phyloP scores from a whole-genome alignment of 2,797 vertebrate genomes.

The Heliangelus exortis region DNA sequence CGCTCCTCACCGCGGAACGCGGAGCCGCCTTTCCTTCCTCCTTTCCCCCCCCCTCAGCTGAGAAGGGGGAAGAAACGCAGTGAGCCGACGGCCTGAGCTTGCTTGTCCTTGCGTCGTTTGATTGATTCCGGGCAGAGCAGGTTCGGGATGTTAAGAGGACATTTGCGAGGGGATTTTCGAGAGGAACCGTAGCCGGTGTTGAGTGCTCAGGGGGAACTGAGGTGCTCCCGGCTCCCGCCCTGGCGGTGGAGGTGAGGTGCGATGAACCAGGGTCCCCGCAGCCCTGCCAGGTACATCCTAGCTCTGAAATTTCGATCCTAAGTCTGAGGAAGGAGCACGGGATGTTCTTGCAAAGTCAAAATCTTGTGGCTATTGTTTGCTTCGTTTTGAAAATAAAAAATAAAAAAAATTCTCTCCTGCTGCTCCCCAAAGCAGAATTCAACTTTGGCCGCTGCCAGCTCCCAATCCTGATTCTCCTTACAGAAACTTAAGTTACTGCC shows the following conservation, averaged over 20 bases:
- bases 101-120: background rate
- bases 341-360: too few species aligned
- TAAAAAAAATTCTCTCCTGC: background rate
- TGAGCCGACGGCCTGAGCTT: background rate
- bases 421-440: background rate
- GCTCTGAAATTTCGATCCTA: rapidly evolving
- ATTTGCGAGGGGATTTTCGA: rapidly evolving
- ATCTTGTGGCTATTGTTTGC: too few species aligned
- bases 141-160: rapidly evolving
- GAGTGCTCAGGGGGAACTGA: background rate
- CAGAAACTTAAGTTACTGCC: background rate
- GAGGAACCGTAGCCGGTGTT: background rate
- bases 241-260: background rate
- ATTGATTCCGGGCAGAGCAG: rapidly evolving
- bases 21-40: too few species aligned
- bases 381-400: too few species aligned
- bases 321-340: background rate
- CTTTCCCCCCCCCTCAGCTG: too few species aligned
- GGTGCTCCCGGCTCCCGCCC: rapidly evolving
- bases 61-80: too few species aligned
- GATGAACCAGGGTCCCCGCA: rapidly evolving
- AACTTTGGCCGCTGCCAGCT: background rate
- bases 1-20: rapidly evolving
- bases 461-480: background rate
- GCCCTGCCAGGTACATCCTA: rapidly evolving